phyloP scores from a whole-genome alignment of 2,113 vertebrate genomes.

The Oceanites oceanicus region DNA sequence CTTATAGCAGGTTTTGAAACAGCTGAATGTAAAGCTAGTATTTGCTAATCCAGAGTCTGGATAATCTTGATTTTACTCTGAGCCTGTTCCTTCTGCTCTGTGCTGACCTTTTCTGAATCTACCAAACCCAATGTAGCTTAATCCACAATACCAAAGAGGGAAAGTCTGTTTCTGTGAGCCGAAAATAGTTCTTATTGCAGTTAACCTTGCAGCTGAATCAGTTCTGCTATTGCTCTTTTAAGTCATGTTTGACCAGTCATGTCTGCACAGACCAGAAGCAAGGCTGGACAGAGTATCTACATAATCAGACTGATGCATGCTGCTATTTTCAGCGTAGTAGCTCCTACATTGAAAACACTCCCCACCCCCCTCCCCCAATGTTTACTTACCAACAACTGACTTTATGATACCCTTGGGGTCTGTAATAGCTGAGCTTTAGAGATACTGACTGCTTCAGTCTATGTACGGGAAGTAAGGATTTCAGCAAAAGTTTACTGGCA shows the following conservation, averaged over 20 bases:
- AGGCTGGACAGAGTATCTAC: neutral
- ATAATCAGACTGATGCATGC: neutral
- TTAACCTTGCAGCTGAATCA: neutral
- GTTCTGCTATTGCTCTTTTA: neutral
- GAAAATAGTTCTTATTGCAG: neutral
- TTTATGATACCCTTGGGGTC: neutral
- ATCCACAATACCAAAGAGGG: neutral
- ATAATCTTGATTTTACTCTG: neutral
- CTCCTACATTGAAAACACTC: neutral
- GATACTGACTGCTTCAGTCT: neutral
- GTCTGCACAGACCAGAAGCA: neutral
- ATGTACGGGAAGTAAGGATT: neutral
- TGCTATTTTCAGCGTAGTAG: neutral
- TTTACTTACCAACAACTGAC: neutral
- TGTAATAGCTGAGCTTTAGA: neutral
- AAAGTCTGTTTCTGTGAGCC: neutral
- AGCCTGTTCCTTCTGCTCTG: neutral
- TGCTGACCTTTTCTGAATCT: neutral
- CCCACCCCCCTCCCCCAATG: fast-evolving
- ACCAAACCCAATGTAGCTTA: neutral
- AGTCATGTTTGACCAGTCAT: neutral
- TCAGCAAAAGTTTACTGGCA: neutral
- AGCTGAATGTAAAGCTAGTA: neutral
- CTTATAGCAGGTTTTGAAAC: neutral
- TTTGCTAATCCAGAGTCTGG: neutral